Conservation (phyloP, 2,797 vertebrate genomes). For the Pseudotriccus pelzelni region DNA sequence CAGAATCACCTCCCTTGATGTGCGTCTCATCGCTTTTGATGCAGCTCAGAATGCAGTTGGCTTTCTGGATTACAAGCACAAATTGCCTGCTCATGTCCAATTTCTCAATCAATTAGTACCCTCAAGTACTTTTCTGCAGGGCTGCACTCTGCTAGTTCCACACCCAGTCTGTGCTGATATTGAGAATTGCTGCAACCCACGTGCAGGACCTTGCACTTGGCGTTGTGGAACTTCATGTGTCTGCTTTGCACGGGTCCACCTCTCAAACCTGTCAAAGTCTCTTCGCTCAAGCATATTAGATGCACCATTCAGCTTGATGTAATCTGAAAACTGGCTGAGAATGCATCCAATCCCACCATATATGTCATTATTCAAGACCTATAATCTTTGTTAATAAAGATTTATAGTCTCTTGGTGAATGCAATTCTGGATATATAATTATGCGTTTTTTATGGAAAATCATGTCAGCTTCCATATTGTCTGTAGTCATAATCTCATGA, state of each 20-base stretch:
- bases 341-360: not conserved
- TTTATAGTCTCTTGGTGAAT: not conserved
- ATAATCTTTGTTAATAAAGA: not conserved
- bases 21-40: fast-evolving
- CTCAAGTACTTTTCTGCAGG: not conserved
- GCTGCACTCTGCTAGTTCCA: not conserved
- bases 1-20: not conserved
- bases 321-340: not conserved
- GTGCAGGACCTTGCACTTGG: not conserved
- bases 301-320: not conserved
- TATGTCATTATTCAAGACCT: not conserved
- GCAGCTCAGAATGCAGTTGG: not conserved
- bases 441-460: not conserved
- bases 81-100: not conserved
- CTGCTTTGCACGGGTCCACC: not conserved
- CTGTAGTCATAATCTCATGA: not conserved
- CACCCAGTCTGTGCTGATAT: not conserved
- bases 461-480: not conserved
- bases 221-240: not conserved
- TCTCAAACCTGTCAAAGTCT: not conserved
- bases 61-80: not conserved
- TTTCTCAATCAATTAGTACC: not conserved
- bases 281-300: not conserved
- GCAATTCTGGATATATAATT: not conserved
- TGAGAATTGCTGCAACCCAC: not conserved